A percentile compares a stretch with the other conserved stretches of the same genome.
These are phyloP conservation scores for Steatocranus sp. DNA, from an alignment of 2,797 vertebrate species.

Conservation along the genomic window DNA sequence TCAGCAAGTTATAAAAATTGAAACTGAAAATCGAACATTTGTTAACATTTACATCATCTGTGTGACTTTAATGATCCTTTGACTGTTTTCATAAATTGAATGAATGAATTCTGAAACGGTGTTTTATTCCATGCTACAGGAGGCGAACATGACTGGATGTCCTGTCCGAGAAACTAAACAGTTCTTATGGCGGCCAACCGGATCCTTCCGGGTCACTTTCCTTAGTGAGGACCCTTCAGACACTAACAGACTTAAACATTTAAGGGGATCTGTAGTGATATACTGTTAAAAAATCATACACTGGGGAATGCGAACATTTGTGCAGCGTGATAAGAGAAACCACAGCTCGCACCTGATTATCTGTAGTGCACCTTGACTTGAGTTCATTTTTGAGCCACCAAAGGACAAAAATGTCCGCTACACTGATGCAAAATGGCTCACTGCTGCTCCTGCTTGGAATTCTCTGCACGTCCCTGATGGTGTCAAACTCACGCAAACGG, in stretches of 20 bases:
- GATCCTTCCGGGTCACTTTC: not conserved
- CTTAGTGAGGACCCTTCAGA: not conserved
- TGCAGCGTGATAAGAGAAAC: rapidly evolving
- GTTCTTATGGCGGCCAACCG: not conserved
- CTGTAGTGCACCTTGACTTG: not conserved
- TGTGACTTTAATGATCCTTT: rapidly evolving
- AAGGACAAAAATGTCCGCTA: not conserved
- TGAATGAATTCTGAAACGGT: rapidly evolving
- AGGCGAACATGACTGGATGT: not conserved
- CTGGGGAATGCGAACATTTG: not conserved
- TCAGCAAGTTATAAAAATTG: not conserved
- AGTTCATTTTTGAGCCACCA: not conserved
- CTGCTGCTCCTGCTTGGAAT: not conserved
- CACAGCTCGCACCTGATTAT: not conserved
- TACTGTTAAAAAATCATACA: rapidly evolving
- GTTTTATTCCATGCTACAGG: not conserved
- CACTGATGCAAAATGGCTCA: not conserved
- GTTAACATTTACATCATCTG: not conserved
- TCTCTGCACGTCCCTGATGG: conserved; percentile 4
- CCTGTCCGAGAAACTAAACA: not conserved
- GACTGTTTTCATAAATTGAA: not conserved
- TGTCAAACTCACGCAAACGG: not conserved
- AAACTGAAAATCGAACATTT: not conserved
- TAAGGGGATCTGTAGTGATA: rapidly evolving
- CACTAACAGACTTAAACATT: not conserved